Evolutionary conservation across 2,113 vertebrate species (phyloP), one percentile per base, ranked within the genome.

Genomic region (Leucopternis melanops): DNA sequence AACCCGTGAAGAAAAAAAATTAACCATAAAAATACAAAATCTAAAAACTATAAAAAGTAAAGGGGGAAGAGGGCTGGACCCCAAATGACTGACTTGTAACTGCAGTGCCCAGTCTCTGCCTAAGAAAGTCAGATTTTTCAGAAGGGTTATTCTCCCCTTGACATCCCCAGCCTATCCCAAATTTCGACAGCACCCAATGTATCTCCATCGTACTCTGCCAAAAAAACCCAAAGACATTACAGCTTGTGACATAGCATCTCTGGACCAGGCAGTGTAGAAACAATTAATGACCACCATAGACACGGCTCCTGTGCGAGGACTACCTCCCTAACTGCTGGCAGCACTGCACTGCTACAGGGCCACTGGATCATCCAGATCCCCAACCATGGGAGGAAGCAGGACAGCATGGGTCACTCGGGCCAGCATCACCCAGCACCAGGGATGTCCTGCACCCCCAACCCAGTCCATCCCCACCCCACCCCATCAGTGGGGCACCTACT

Each of bases 401-500:
- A 50, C 20, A 57, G 9, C 3, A 2, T 7, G 16, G 6, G 16
- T 40, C 63, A 32, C 63, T 57, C 2, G 0, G 20, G 16, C 5
- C 25, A 31, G 44, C 77, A 74, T 29, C 32, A 40, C 5, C 12
- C 59, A 17, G n/a, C 2, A 1, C 45, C 15, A 31, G 19, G 15
- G 16, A 19, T 8, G 26, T 40, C 54, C 50, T 59, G 26, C 29
- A 72, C 9, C 27, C 36, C 45, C 49, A 63, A 31, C 20, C 8
- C 5, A 8, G 29, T 22, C 38, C 52, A 45, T 34, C 27, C 34
- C 44, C 16, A 22, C 8, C 3, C 14, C 57, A 67, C 3, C 16
- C 12, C 4, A 16, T 11, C 42, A 27, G 12, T 4, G 5, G 45
- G 34, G 8, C 22, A 27, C 16, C 25, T 0, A 0, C 10, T n/a